Evolutionary conservation across 2,888 invertebrate genomes (phyloP), one percentile per base, ranked within the genome.

Genomic region (Pristionchus fissidentatus): DNA sequence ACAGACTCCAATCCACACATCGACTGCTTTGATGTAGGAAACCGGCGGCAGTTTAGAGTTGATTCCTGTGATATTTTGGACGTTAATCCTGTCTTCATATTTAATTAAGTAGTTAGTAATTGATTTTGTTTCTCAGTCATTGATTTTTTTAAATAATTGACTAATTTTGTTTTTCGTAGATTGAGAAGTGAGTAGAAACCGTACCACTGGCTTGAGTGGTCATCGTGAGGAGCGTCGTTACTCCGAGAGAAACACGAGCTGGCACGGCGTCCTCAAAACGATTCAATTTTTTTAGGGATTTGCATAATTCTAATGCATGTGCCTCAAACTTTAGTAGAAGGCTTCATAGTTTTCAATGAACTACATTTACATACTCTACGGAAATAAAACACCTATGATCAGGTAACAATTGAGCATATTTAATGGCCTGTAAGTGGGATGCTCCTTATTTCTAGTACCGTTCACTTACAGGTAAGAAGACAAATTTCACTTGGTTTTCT

Each of bases 51-150:
- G 87, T 84, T 92, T 92, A 13, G 91, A 88, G 94, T 97, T 97
- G 93, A 97, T 97, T 85, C 93, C 93, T 22, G 97, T 97, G 46
- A 73, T 97, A 29, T 15, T n/a, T 62, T 62, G n/a, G 13, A 13
- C 13, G 13, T 62, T 62, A 10, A n/a, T 29, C n/a, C 15, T 29
- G n/a, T 29, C 13, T 32, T 62, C n/a, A 62, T 22, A n/a, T n/a
- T 10, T 15, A 13, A 29, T 22, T 26, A 62, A 62, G 26, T 26
- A 29, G 29, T 19, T 15, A 79, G 19, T 26, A 22, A 78, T 26
- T 29, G 1, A 75, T 43, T 32, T 35, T 7, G 22, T 19, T 38
- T 70, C 38, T 4, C 38, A 38, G n/a, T 70, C 3, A 38, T 35
- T 32, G 35, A 66, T 32, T 10, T 35, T 32, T n/a, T 57, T 57